These are phyloP conservation scores for Heliconius charithonia DNA, from an alignment of 2,888 invertebrate genomes.

Conservation along the genomic window DNA sequence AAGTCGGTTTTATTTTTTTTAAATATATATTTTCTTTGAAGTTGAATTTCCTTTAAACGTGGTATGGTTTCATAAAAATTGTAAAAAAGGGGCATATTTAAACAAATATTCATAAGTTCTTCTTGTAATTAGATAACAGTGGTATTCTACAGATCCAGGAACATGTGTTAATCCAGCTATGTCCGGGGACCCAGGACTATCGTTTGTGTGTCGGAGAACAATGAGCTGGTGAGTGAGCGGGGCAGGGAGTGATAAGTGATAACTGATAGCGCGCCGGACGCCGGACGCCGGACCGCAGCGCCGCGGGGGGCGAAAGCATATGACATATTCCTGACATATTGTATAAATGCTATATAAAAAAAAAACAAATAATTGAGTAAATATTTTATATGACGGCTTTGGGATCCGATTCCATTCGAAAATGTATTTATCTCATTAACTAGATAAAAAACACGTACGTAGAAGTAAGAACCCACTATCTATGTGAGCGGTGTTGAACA, in stretches of 20 bases:
- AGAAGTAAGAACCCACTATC: too few relatives aligned
- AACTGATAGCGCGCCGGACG: conserved; percentile 11
- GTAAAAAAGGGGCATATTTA: not conserved
- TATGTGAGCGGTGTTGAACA: too few relatives aligned
- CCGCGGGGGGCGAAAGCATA: not conserved
- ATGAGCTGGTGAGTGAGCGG: not conserved
- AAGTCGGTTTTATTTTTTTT: too few relatives aligned
- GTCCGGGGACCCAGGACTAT: conserved; percentile 7
- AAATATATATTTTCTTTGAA: too few relatives aligned
- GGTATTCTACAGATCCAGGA: not conserved
- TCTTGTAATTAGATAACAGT: not conserved
- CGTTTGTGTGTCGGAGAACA: conserved; percentile 1
- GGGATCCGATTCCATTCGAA: too few relatives aligned
- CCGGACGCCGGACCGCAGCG: not conserved
- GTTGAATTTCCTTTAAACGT: too few relatives aligned
- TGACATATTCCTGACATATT: too few relatives aligned
- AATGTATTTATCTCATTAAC: too few relatives aligned
- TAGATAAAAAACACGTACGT: too few relatives aligned
- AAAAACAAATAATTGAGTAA: too few relatives aligned
- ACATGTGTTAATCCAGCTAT: not conserved
- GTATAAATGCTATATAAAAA: not conserved
- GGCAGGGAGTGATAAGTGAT: conserved; percentile 1
- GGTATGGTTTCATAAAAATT: too few relatives aligned
- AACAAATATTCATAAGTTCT: not conserved
- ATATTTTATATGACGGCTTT: too few relatives aligned